Base-by-base conservation (phyloP, 2,797 vertebrate species). In the Merluccius polli region DNA sequence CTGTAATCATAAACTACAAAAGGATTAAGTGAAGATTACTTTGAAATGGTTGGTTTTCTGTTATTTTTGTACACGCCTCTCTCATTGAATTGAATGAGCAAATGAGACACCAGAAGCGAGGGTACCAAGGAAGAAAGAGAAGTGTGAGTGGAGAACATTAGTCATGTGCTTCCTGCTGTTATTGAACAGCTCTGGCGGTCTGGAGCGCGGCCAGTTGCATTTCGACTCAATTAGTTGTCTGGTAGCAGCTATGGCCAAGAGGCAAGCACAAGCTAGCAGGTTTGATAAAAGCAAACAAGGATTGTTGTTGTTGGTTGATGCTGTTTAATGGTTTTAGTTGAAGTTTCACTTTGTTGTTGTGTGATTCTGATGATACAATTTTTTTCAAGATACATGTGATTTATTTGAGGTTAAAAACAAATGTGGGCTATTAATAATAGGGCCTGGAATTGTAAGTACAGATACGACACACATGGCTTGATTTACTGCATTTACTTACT, bases 91-190 rank as follows among this genome's bases (percentile, higher is more conserved):
- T 27, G 9, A 65, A 65, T 3, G 59, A 27, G 59, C 24, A 27
- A 65, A 65, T 27, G n/a, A 8, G 59, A 65, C 59, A n/a, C 52
- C 5, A 1, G 16, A 44, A 21, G 52, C 52, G 18, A 59, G 52
- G 18, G 16, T 4, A 48, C 52, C 52, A 68, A 12, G 29, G 73
- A 78, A 68, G 70, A 79, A 63, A 73, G 78, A 41, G 70, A n/a
- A 78, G 79, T 72, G 65, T 80, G 80, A 83, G 75, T 70, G 77
- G 83, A 85, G 82, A 76, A 76, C 80, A 86, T 90, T 86, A 90
- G 86, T 90, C 88, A 86, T 88, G 79, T 80, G 82, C 84, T 85
- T 89, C 84, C 85, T 88, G 84, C 85, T 87, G 84, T 88, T 90
- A 83, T 81, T 82, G 80, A 83, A 83, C 65, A 72, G 84, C 74